A percentile compares a stretch with the other conserved stretches of the same genome.
phyloP scores from a whole-genome alignment of 1,140 invertebrate species.

The Cherax quadricarinatus region DNA sequence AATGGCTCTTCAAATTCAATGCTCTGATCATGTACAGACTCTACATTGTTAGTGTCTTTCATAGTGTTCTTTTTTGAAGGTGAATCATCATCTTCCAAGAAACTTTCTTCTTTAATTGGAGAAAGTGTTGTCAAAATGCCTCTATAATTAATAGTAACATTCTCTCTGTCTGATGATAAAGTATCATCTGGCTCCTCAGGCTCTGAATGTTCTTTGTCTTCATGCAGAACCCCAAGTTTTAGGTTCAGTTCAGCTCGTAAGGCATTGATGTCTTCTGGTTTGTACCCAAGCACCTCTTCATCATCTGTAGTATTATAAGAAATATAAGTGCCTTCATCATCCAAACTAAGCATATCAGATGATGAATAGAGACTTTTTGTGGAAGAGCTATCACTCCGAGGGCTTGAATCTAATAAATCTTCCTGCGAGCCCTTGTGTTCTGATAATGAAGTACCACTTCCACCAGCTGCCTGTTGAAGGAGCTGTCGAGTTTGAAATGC shows the following conservation, averaged over 20 bases:
- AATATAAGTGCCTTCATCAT: constrained; percentile 58
- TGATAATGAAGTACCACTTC: not conserved
- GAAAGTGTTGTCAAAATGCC: constrained; percentile 54
- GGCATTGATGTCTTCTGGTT: constrained; percentile 61
- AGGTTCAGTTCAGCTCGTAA: constrained; percentile 60
- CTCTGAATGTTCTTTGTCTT: constrained; percentile 28
- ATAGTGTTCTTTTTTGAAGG: constrained; percentile 18
- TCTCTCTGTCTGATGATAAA: constrained; percentile 35
- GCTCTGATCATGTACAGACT: constrained; percentile 27
- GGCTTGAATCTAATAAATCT: constrained; percentile 43
- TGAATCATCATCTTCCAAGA: constrained; percentile 51
- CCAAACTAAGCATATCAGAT: constrained; percentile 46
- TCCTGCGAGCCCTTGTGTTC: not conserved
- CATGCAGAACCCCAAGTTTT: constrained; percentile 37
- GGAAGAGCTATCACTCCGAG: constrained; percentile 36
- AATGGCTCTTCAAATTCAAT: constrained; percentile 57
- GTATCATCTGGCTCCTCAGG: constrained; percentile 48
- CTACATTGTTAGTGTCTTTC: not conserved
- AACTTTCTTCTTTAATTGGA: constrained; percentile 66
- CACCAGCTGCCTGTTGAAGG: constrained; percentile 55
- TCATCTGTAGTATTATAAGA: constrained; percentile 65
- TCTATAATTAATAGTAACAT: constrained; percentile 61
- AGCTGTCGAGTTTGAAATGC: constrained; percentile 60
- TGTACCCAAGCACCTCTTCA: constrained; percentile 60
- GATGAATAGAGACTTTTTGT: constrained; percentile 58